Percentiles rank a stretch among this genome's conserved stretches.
Evolutionary conservation across 2,888 invertebrate genomes (phyloP).

Genomic region (Acheta domesticus): DNA sequence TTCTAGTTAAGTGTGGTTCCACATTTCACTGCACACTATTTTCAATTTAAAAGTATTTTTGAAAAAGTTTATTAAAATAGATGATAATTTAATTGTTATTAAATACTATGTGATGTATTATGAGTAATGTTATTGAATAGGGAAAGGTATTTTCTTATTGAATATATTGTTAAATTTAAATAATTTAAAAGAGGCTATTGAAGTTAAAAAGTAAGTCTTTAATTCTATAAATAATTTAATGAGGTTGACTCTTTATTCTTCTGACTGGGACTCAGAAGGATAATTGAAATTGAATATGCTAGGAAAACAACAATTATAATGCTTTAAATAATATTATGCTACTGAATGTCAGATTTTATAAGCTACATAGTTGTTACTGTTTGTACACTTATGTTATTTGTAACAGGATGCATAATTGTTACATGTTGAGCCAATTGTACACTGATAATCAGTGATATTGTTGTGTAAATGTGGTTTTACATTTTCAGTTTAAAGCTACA

Average conservation of each 20-base stretch:
- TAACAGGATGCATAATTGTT: background rate
- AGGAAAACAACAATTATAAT: background rate
- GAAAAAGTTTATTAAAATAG: too few relatives aligned
- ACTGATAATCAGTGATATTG: background rate
- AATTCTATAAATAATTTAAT: background rate
- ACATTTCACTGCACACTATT: too few relatives aligned
- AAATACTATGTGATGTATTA: background rate
- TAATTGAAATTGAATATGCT: background rate
- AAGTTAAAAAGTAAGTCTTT: background rate
- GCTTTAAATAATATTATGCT: background rate
- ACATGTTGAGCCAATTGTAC: background rate
- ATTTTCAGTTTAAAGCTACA: background rate
- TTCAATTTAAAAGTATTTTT: too few relatives aligned
- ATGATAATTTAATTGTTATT: too few relatives aligned
- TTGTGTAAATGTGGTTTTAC: background rate
- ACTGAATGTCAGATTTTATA: background rate
- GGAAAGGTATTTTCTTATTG: constrained; percentile 27
- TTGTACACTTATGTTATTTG: background rate
- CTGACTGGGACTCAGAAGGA: background rate
- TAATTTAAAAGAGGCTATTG: background rate
- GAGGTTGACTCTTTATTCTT: background rate
- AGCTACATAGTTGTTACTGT: background rate
- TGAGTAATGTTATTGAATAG: constrained; percentile 23
- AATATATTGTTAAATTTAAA: constrained; percentile 27
- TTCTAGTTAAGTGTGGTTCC: too few relatives aligned